Conservation (phyloP, 1,140 invertebrate genomes). For the Drosophila nigromelanica region DNA sequence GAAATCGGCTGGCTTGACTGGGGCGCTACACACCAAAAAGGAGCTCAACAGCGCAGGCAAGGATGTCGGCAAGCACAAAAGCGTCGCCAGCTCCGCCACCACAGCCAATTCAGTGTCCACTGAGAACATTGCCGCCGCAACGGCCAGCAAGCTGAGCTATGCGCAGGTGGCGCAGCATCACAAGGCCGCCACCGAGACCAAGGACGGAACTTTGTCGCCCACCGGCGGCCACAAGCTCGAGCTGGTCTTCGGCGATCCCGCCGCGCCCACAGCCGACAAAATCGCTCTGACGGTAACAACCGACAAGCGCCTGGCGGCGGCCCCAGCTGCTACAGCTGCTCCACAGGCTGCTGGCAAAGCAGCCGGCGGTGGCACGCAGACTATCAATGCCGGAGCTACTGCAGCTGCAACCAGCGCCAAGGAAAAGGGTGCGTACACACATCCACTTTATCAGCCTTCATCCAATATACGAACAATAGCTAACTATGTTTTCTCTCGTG, state of each 20-base stretch:
- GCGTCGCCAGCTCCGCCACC: slow-evolving; percentile 72
- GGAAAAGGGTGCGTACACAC: slow-evolving; percentile 55
- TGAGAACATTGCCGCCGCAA: slow-evolving; percentile 70
- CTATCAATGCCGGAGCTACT: slow-evolving; percentile 17
- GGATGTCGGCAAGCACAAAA: slow-evolving; percentile 72
- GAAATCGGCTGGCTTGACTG: slow-evolving; percentile 61
- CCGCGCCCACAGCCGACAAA: slow-evolving; percentile 47
- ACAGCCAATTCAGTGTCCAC: slow-evolving; percentile 80
- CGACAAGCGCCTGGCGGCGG: slow-evolving; percentile 52
- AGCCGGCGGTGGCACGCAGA: slow-evolving; percentile 17
- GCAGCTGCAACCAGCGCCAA: slow-evolving; percentile 30
- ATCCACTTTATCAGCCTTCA: no score
- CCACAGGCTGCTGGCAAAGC: slow-evolving; percentile 38
- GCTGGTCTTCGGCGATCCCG: slow-evolving; percentile 52
- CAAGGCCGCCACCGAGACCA: slow-evolving; percentile 83
- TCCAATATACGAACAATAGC: neutral
- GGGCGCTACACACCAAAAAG: slow-evolving; percentile 73
- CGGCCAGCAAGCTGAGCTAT: slow-evolving; percentile 90
- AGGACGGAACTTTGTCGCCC: slow-evolving; percentile 57
- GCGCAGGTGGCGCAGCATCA: slow-evolving; percentile 92
- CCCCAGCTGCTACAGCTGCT: slow-evolving; percentile 21
- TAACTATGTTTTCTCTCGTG: neutral
- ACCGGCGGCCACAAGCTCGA: slow-evolving; percentile 67
- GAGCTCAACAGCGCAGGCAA: slow-evolving; percentile 55
- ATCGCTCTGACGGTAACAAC: slow-evolving; percentile 34